These are phyloP conservation scores for Caenorhabditis sp. DNA, from an alignment of 2,888 invertebrate species.

Conservation along the genomic window DNA sequence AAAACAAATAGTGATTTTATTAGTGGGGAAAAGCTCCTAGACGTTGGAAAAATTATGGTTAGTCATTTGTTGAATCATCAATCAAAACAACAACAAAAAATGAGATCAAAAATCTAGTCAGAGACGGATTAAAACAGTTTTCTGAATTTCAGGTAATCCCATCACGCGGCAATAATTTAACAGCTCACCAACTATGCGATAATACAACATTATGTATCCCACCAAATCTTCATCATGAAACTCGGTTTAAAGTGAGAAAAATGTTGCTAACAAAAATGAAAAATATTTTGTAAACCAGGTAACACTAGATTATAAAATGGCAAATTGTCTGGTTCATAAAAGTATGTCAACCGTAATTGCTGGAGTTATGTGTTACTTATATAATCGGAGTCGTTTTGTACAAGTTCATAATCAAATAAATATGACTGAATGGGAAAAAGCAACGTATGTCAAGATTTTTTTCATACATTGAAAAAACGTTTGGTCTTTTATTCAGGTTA, in stretches of 20 bases:
- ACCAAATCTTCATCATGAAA: conserved; percentile 49
- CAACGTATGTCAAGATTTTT: conserved; percentile 15
- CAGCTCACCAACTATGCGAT: conserved; percentile 44
- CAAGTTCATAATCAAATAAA: conserved; percentile 23
- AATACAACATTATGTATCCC: conserved; percentile 40
- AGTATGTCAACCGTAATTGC: conserved; percentile 63
- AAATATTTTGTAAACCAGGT: too few species aligned
- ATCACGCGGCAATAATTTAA: conserved; percentile 21
- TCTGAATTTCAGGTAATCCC: conserved; percentile 38
- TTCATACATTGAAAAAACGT: neutral
- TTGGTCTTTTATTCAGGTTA: conserved; percentile 34
- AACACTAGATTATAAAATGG: conserved; percentile 54
- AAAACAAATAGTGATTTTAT: too few species aligned
- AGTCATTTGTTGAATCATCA: neutral
- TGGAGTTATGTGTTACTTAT: conserved; percentile 58
- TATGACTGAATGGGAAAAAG: conserved; percentile 40
- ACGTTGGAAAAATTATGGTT: too few species aligned
- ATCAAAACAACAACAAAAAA: neutral
- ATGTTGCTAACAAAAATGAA: too few species aligned
- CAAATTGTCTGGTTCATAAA: conserved; percentile 61
- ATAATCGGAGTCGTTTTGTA: conserved; percentile 40
- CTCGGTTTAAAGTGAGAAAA: conserved; percentile 48
- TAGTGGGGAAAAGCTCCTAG: too few species aligned
- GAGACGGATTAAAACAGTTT: neutral
- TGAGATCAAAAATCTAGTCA: neutral